A percentile compares a stretch with the other conserved stretches of the same genome.
These are phyloP conservation scores for Thaumatotibia leucotreta DNA, from an alignment of 1,140 invertebrate species.

Conservation along the genomic window DNA sequence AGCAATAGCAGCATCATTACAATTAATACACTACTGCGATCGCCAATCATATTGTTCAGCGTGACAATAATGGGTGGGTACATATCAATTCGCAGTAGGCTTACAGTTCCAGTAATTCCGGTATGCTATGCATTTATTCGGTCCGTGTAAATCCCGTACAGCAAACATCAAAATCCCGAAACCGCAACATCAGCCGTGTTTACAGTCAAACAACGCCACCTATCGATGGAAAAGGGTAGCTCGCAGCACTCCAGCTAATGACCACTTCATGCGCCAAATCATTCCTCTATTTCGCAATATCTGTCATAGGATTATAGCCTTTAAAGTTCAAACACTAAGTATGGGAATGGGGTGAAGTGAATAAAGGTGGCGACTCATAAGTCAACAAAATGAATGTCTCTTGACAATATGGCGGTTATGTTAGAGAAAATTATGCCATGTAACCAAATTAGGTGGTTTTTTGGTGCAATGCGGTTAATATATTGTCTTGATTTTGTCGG, in stretches of 20 bases:
- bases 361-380: background rate
- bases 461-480: background rate
- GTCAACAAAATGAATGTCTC: constrained; percentile 1
- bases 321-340: background rate
- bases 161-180: background rate
- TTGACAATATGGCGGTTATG: constrained; percentile 5
- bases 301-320: background rate
- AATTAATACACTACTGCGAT: no score
- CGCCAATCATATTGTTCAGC: no score
- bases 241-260: background rate
- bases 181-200: background rate
- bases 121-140: no score
- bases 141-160: background rate
- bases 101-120: no score
- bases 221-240: background rate
- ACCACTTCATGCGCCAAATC: background rate
- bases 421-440: constrained; percentile 1
- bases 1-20: no score
- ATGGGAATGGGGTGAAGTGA: background rate
- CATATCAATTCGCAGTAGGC: no score
- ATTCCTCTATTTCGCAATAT: background rate
- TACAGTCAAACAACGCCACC: background rate
- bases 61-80: no score
- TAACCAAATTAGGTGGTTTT: constrained; percentile 10
- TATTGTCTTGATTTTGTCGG: background rate